Conservation (phyloP, 2,113 vertebrate genomes). For the Puffinus mauretanicus region DNA sequence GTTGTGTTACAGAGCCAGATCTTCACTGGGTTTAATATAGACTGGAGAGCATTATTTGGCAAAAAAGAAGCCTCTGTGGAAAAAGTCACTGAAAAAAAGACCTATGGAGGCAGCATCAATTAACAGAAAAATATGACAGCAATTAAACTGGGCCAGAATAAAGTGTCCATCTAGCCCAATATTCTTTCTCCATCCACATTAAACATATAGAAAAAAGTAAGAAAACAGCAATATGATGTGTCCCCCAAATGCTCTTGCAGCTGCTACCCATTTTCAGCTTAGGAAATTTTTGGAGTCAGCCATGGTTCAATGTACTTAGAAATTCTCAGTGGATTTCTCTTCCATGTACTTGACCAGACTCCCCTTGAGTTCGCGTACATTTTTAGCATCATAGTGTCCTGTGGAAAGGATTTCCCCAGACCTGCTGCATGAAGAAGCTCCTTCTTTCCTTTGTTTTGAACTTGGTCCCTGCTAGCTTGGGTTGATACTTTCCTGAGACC, state of each 20-base stretch:
- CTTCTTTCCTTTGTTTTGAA: not conserved
- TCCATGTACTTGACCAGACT: not conserved
- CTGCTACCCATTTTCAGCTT: not conserved
- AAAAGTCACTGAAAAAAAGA: not conserved
- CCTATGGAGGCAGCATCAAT: not conserved
- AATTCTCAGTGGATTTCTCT: conserved; percentile 1
- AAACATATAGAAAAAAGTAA: not conserved
- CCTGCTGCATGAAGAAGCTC: not conserved
- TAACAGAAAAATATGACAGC: not conserved
- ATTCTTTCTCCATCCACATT: not conserved
- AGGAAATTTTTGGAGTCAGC: not conserved
- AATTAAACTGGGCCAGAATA: not conserved
- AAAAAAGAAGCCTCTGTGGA: not conserved
- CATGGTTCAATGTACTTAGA: not conserved
- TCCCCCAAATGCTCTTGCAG: not conserved
- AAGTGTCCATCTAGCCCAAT: not conserved
- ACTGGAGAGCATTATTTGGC: not conserved
- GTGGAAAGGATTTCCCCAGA: not conserved
- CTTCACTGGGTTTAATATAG: not conserved
- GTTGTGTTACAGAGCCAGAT: not conserved
- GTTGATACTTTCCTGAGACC: not conserved
- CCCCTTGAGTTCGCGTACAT: not conserved
- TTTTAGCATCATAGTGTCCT: not conserved
- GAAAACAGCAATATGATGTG: not conserved
- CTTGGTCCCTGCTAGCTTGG: not conserved